Evolutionary conservation across 1,140 invertebrate genomes (phyloP).

Genomic region (Micrasema longulum): DNA sequence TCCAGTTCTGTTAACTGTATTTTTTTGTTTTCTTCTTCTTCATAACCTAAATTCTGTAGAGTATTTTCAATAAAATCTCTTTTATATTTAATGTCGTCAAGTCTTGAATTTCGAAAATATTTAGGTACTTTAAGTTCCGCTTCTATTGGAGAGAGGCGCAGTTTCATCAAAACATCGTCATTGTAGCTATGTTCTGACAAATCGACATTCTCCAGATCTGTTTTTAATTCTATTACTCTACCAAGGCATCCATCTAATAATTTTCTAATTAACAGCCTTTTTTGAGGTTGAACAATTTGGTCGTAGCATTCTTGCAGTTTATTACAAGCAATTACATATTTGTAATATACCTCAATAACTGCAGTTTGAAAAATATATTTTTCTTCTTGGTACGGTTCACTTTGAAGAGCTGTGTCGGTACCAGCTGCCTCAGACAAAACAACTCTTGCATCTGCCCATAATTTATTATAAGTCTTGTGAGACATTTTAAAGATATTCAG

Average conservation of each 20-base stretch:
- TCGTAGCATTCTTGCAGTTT: conserved; percentile 87
- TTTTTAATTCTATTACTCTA: conserved; percentile 81
- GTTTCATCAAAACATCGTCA: conserved; percentile 77
- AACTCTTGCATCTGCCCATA: conserved; percentile 74
- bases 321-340: conserved; percentile 83
- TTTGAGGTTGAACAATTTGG: conserved; percentile 93
- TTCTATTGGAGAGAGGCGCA: conserved; percentile 74
- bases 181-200: conserved; percentile 88
- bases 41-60: conserved; percentile 75
- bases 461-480: conserved; percentile 76
- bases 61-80: conserved; percentile 75
- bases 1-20: conserved; percentile 80
- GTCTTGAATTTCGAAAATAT: conserved; percentile 77
- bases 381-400: conserved; percentile 72
- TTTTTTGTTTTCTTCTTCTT: conserved; percentile 71
- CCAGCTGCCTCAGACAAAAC: conserved; percentile 74
- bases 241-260: conserved; percentile 85
- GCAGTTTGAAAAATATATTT: conserved; percentile 69
- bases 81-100: conserved; percentile 71
- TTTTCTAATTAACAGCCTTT: conserved; percentile 82
- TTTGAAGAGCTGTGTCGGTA: conserved; percentile 73
- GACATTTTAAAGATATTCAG: conserved; percentile 70
- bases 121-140: conserved; percentile 75
- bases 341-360: conserved; percentile 77
- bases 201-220: conserved; percentile 89